These are phyloP conservation scores for Leptocoma aspasia DNA, from an alignment of 2,113 vertebrate species.

Conservation along the genomic window DNA sequence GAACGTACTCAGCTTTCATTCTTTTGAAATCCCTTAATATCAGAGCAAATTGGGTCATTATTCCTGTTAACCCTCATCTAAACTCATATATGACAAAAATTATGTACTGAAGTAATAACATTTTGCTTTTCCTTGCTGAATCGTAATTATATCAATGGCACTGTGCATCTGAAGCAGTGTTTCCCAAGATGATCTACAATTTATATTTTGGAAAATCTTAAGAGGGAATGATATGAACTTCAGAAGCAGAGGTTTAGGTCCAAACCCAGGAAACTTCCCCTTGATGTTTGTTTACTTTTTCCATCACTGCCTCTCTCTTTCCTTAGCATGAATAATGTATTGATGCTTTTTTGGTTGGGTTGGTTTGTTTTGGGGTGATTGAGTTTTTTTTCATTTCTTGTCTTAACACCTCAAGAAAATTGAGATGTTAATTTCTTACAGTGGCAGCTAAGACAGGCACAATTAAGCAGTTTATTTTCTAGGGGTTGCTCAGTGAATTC, in stretches of 20 bases:
- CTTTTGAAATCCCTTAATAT: not conserved
- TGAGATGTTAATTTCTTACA: conserved; percentile 3
- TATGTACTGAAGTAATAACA: not conserved
- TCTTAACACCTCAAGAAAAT: not conserved
- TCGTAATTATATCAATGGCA: not conserved
- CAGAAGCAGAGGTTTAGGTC: not conserved
- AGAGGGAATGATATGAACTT: not conserved
- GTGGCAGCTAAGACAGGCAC: conserved; percentile 24
- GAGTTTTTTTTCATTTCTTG: not conserved
- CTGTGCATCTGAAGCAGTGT: not conserved
- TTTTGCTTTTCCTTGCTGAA: not conserved
- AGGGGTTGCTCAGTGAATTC: conserved; percentile 25
- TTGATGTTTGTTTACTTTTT: not conserved
- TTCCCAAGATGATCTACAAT: not conserved
- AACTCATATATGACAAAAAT: not conserved
- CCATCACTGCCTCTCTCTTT: not conserved
- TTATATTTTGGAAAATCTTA: not conserved
- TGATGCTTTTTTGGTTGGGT: not conserved
- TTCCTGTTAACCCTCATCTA: not conserved
- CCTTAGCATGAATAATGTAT: not conserved
- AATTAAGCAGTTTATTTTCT: conserved; percentile 35
- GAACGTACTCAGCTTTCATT: not conserved
- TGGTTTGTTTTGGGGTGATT: not conserved
- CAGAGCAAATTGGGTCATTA: not conserved
- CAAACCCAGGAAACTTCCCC: not conserved